A percentile compares a stretch with the other conserved stretches of the same genome.
These are phyloP conservation scores for Gorsachius goisagi DNA, from an alignment of 2,113 vertebrate species.

Conservation along the genomic window DNA sequence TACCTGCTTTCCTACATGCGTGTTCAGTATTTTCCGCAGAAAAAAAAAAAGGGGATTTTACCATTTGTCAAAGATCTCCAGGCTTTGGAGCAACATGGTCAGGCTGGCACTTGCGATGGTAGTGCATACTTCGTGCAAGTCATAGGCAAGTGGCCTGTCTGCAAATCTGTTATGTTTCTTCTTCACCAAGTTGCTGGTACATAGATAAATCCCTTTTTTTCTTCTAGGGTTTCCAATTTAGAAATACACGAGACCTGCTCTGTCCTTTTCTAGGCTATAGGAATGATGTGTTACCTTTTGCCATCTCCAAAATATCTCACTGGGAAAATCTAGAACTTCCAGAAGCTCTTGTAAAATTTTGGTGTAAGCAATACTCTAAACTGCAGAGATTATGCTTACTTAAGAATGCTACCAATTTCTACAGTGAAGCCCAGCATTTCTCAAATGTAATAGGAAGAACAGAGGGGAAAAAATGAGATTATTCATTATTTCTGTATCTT, in stretches of 20 bases:
- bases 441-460: not conserved
- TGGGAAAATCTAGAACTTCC: not conserved
- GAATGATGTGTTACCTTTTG: not conserved
- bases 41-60: not conserved
- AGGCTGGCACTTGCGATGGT: not conserved
- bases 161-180: not conserved
- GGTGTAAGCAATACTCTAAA: not conserved
- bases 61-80: not conserved
- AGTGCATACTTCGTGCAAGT: not conserved
- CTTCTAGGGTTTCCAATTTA: not conserved
- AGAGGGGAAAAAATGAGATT: not conserved
- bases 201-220: not conserved
- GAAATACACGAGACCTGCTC: not conserved
- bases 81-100: not conserved
- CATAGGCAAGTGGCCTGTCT: not conserved
- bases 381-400: not conserved
- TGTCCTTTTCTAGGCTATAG: not conserved
- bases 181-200: not conserved
- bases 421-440: not conserved
- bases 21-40: not conserved
- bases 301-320: not conserved
- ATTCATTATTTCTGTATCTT: not conserved
- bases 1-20: fast-evolving
- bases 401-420: not conserved
- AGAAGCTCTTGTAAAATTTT: not conserved